Evolutionary conservation across 2,113 vertebrate genomes (phyloP).

Genomic region (Xenopus laevis): DNA sequence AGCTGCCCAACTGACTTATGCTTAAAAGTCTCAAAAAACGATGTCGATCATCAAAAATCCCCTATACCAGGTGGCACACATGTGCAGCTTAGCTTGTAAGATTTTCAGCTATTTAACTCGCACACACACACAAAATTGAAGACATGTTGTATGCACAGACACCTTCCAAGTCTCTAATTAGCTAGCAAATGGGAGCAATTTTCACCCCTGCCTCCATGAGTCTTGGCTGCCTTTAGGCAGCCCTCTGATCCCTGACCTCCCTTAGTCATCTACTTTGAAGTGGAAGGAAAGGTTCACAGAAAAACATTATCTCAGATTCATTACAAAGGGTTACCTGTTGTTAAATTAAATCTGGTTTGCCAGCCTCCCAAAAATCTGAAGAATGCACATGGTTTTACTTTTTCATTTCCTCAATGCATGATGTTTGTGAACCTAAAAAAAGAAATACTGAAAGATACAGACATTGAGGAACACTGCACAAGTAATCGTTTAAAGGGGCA

Average conservation of each 20-base stretch:
- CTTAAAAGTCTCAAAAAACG: too few relatives aligned
- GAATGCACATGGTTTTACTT: conserved; percentile 12
- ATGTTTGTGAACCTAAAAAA: background rate
- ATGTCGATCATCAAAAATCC: too few relatives aligned
- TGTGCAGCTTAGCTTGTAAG: too few relatives aligned
- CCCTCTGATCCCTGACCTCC: conserved; percentile 22
- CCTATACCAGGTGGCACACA: too few relatives aligned
- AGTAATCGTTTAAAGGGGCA: too few relatives aligned
- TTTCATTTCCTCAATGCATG: conserved; percentile 9
- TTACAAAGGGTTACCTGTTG: conserved; percentile 6
- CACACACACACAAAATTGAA: conserved; percentile 8
- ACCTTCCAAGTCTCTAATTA: conserved; percentile 37
- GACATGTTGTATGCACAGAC: conserved; percentile 7
- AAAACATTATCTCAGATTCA: conserved; percentile 9
- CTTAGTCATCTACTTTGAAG: conserved; percentile 23
- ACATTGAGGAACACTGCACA: too few relatives aligned
- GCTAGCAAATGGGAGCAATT: conserved; percentile 33
- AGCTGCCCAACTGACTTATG: too few relatives aligned
- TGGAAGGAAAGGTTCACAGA: conserved; percentile 4
- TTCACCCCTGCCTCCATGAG: conserved; percentile 22
- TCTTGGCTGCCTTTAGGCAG: conserved; percentile 14
- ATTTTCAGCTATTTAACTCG: too few relatives aligned
- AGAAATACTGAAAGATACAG: background rate
- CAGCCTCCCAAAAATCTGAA: background rate
- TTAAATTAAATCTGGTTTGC: conserved; percentile 5